A percentile compares a stretch with the other conserved stretches of the same genome.
Conservation (phyloP, 2,113 vertebrate genomes). For the Apaloderma vittatum region DNA sequence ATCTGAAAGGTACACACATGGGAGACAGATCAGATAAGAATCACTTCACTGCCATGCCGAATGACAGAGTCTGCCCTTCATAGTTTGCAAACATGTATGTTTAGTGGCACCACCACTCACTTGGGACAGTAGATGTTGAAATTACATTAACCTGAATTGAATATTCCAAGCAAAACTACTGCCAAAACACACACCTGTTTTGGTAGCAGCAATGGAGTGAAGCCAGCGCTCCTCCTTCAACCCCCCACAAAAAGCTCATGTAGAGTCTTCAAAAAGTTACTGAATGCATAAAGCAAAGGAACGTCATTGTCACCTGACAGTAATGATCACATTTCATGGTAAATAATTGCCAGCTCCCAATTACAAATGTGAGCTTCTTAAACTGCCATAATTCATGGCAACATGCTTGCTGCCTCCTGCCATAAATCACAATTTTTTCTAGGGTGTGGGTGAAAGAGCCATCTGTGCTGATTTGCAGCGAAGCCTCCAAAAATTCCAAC, state of each 20-base stretch:
- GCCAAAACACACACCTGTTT: conserved; percentile 36
- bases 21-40: not conserved
- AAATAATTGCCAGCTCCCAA: conserved; percentile 24
- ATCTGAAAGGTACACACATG: not conserved
- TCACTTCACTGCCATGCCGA: not conserved
- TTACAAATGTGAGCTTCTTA: conserved; percentile 11
- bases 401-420: not conserved
- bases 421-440: conserved; percentile 11
- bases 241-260: not conserved
- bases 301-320: conserved; percentile 44
- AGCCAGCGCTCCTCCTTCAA: conserved; percentile 13
- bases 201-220: not conserved
- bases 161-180: conserved; percentile 29
- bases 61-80: not conserved
- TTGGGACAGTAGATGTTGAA: conserved; percentile 32
- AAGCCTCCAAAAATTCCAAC: not conserved
- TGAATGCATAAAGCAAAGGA: conserved; percentile 20
- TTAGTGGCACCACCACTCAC: conserved; percentile 19
- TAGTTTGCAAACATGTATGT: not conserved
- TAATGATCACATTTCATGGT: conserved; percentile 28
- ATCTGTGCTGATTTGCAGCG: conserved; percentile 16
- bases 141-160: conserved; percentile 35
- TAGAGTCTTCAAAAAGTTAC: conserved; percentile 6
- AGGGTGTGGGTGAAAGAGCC: conserved; percentile 22
- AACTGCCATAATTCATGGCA: conserved; percentile 28